Percentiles rank a stretch among this genome's conserved stretches.
Evolutionary conservation across 64 coral and sea anemone genomes (phyloP).

Genomic region (Acropora tenuis): DNA sequence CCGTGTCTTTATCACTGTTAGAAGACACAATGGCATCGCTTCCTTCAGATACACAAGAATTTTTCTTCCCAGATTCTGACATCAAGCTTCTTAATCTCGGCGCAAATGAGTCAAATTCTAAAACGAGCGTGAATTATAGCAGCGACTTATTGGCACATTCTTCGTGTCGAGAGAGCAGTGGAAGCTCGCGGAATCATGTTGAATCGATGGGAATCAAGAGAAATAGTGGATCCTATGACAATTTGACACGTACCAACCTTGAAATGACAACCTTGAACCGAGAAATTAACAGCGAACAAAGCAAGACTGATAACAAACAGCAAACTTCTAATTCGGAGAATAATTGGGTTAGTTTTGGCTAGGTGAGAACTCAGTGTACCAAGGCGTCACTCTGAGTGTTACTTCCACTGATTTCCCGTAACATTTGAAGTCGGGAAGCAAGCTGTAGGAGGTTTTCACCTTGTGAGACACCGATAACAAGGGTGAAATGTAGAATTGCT

Average conservation of each 20-base stretch:
- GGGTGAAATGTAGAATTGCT: too few relatives aligned
- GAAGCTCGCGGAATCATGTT: background rate
- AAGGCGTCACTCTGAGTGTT: too few relatives aligned
- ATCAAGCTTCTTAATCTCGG: background rate
- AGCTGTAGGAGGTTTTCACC: too few relatives aligned
- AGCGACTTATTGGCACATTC: background rate
- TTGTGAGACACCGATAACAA: too few relatives aligned
- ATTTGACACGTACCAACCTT: background rate
- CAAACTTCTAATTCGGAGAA: constrained; percentile 2
- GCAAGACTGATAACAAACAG: background rate
- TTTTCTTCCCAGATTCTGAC: constrained; percentile 29
- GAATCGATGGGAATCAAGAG: constrained; percentile 17
- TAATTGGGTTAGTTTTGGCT: constrained; percentile 41
- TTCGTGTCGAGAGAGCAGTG: background rate
- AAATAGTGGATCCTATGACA: constrained; percentile 22
- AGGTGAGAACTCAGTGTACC: background rate
- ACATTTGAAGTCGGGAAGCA: too few relatives aligned
- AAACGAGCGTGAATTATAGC: background rate
- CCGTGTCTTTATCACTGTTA: constrained; percentile 50
- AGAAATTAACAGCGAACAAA: background rate
- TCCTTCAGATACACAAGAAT: constrained; percentile 35
- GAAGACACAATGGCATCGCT: constrained; percentile 62
- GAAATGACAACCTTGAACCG: background rate
- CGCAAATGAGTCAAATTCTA: background rate
- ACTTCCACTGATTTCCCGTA: too few relatives aligned